Base-by-base conservation (phyloP, 2,797 vertebrate species). In the Geotrypetes seraphini region DNA sequence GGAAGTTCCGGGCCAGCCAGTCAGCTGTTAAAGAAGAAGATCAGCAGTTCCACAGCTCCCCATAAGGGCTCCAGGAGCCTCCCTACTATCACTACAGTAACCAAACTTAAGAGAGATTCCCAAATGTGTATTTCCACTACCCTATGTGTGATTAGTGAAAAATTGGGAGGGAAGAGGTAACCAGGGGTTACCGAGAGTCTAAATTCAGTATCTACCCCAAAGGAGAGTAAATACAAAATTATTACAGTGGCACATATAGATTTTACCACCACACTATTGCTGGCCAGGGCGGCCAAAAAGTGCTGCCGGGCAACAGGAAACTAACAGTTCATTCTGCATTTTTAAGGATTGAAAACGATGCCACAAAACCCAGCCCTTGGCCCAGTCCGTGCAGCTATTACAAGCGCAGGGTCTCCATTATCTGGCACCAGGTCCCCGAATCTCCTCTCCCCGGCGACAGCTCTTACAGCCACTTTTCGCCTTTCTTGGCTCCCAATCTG, bases 261-360 rank as follows among this genome's bases (percentile, higher is more conserved):
- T 61, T 98, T 98, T 25, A 98, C 95, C 45, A 96, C 92, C 50
- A 97, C 95, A 25, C 95, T 97, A 43, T 88, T 94, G 73, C 91
- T 90, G 63, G 88, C 89, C 17, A 94, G 70, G 5, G 84, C 76
- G 43, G 88, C 81, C 68, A 94, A 70, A 54, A 91, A 83, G 63
- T 94, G 93, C 52, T 96, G 89, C 38, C 88, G 83, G 23, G 90
- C 90, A 36, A 91, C 90, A 0, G 90, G 92, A 11, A 94, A 73
- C 62, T 92, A 92, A 46, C 91, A 90, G 73, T 92, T 90, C 93
- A 97, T 97, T 22, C 55, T 71, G 57, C 22, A 16, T n/a, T n/a
- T n/a, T n/a, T n/a, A n/a, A n/a, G n/a, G n/a, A n/a, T n/a, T n/a
- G n/a, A n/a, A n/a, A n/a, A n/a, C n/a, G n/a, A n/a, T n/a, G n/a